Base-by-base conservation (phyloP, 37 sponge, comb jelly and placozoan genomes). In the Beroe forskalii region DNA sequence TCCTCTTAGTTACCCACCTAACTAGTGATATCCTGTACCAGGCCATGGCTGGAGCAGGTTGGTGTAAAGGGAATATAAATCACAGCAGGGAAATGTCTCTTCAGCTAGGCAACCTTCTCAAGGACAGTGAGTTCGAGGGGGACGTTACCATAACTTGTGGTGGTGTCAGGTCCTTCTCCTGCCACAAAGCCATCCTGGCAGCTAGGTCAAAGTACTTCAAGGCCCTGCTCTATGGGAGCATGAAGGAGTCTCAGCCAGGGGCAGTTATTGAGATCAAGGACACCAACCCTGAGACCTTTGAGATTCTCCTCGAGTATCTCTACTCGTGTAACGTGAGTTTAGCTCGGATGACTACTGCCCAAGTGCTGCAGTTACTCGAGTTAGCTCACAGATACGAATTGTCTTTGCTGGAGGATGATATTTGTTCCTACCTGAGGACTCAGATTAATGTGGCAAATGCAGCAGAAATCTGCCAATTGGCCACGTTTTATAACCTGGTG, bases 181-280 rank as follows among this genome's bases (percentile, higher is more conserved):
- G 91, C 2, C 92, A 94, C 66, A 36, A 90, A 27, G 76, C 90
- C 48, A 67, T 94, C 43, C 89, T 94, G 60, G 94, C 92, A 31
- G 89, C 93, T 4, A 91, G 91, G 28, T 92, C 91, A 0, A 43
- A 93, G 60, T 93, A 93, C 42, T 92, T 92, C 61, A 43, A 91
- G 32, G 64, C 92, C 6, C 76, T 94, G 63, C 76, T 94, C 43
- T 94, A 67, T 60, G 94, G 94, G 23, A 89, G 91, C 19, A 94
- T 94, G 94, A 91, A 61, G 61, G 94, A 94, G 62, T 76, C 93
- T 27, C 31, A 61, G 2, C 72, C 76, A 0, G 89, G 89, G 9
- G 91, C 91, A 12, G 91, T 43, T 19, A 90, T 93, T 23, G 61
- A 55, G 37, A 91, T 93, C 17, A 41, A 90, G 42, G 92, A 92